Evolutionary conservation across 2,113 vertebrate genomes (phyloP).

Genomic region (Pseudopipra pipra): DNA sequence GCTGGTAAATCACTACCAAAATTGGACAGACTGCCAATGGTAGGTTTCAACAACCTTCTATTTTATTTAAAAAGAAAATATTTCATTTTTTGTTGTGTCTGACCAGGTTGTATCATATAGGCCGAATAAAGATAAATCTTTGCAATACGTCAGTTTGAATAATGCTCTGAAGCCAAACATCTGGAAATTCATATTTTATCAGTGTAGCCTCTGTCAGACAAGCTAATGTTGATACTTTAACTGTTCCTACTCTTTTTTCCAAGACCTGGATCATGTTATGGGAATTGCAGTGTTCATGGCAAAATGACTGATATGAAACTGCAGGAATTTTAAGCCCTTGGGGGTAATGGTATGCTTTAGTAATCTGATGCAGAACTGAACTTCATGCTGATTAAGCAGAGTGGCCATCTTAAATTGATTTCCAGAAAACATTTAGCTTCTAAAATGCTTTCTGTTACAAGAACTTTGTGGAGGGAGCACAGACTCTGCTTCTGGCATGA

Average conservation of each 20-base stretch:
- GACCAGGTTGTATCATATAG: not conserved
- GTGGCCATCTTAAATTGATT: constrained; percentile 29
- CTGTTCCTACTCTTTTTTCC: constrained; percentile 33
- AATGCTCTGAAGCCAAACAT: constrained; percentile 38
- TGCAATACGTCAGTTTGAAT: constrained; percentile 3
- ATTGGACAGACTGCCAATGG: not conserved
- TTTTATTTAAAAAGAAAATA: not conserved
- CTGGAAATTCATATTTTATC: constrained; percentile 59
- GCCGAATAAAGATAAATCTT: constrained; percentile 36
- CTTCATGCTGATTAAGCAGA: constrained; percentile 47
- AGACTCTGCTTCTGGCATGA: not conserved
- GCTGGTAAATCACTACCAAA: not conserved
- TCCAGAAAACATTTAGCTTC: constrained; percentile 32
- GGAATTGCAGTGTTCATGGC: constrained; percentile 20
- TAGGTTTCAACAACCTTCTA: not conserved
- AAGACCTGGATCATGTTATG: constrained; percentile 59
- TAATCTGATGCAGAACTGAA: constrained; percentile 18
- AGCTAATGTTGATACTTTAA: constrained; percentile 22
- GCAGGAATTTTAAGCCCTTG: constrained; percentile 37
- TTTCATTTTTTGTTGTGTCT: not conserved
- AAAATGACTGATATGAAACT: constrained; percentile 42
- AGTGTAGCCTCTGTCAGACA: not conserved
- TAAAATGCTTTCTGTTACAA: constrained; percentile 17
- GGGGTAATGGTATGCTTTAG: constrained; percentile 29
- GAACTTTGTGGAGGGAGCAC: not conserved